phyloP scores from a whole-genome alignment of 2,797 vertebrate species.

The Anguilla obscura region DNA sequence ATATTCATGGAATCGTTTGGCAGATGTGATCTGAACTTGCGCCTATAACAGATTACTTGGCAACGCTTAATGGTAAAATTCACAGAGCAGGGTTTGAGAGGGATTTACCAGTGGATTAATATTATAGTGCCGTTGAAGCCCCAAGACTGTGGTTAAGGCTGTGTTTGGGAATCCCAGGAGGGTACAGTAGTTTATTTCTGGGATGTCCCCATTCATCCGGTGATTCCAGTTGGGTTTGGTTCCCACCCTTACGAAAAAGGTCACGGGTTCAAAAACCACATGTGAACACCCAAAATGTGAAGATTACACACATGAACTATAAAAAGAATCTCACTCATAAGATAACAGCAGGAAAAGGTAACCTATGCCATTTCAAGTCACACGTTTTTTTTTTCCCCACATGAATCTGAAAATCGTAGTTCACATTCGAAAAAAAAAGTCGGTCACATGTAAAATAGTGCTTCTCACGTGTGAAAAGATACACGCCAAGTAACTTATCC shows the following conservation, averaged over 20 bases:
- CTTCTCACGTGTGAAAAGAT: too few relatives aligned
- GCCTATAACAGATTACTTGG: background rate
- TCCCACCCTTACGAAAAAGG: background rate
- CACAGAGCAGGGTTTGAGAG: background rate
- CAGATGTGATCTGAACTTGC: background rate
- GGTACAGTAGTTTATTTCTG: background rate
- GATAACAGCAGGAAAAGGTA: too few relatives aligned
- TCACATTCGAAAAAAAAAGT: too few relatives aligned
- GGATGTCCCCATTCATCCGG: constrained; percentile 19
- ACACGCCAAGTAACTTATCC: too few relatives aligned
- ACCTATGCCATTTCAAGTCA: too few relatives aligned
- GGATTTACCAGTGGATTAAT: background rate
- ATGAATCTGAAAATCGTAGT: too few relatives aligned
- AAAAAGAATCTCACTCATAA: too few relatives aligned
- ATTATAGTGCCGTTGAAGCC: background rate
- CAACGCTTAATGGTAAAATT: background rate
- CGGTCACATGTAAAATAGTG: too few relatives aligned
- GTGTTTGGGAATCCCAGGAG: background rate
- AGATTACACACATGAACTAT: too few relatives aligned
- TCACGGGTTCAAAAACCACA: too few relatives aligned
- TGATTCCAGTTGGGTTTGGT: background rate
- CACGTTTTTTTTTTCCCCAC: too few relatives aligned
- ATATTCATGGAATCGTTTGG: background rate
- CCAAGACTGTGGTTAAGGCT: background rate
- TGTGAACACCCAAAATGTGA: too few relatives aligned